These are phyloP conservation scores for Coelinius sp. DNA, from an alignment of 2,888 invertebrate genomes.

Conservation along the genomic window DNA sequence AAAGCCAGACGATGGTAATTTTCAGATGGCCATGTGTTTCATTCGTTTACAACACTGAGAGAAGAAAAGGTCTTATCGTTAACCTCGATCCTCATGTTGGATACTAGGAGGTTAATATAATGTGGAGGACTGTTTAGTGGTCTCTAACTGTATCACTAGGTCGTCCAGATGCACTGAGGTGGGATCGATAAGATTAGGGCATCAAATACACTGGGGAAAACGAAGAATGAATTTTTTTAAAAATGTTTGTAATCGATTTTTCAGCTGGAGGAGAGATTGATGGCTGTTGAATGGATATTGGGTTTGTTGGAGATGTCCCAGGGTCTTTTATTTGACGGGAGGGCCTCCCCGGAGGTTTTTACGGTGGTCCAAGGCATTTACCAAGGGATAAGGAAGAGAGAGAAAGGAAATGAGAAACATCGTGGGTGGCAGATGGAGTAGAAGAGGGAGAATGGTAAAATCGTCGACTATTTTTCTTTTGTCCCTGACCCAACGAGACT, in stretches of 20 bases:
- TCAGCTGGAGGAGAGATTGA: background rate
- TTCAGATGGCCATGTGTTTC: constrained; percentile 43
- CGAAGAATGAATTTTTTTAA: background rate
- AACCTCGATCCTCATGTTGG: constrained; percentile 58
- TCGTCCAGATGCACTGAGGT: constrained; percentile 47
- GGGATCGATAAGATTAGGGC: constrained; percentile 40
- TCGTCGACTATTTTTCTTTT: constrained; percentile 13
- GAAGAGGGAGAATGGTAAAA: constrained; percentile 11
- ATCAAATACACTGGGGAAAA: constrained; percentile 6
- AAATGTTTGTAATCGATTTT: background rate
- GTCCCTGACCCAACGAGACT: constrained; percentile 20
- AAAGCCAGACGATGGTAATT: constrained; percentile 27
- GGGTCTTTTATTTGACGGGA: background rate
- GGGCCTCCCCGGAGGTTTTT: constrained; percentile 4
- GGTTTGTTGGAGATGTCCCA: background rate
- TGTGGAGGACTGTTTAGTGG: constrained; percentile 40
- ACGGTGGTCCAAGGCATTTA: constrained; percentile 18
- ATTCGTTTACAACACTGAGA: constrained; percentile 49
- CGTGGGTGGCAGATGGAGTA: constrained; percentile 62
- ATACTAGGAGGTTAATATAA: constrained; percentile 53
- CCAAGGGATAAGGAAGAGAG: background rate
- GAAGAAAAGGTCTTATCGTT: constrained; percentile 58
- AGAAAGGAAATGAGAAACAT: constrained; percentile 38
- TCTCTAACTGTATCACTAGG: constrained; percentile 59
- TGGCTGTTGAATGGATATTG: background rate